These are phyloP conservation scores for Strix aluco DNA, from an alignment of 2,113 vertebrate genomes.

Conservation along the genomic window DNA sequence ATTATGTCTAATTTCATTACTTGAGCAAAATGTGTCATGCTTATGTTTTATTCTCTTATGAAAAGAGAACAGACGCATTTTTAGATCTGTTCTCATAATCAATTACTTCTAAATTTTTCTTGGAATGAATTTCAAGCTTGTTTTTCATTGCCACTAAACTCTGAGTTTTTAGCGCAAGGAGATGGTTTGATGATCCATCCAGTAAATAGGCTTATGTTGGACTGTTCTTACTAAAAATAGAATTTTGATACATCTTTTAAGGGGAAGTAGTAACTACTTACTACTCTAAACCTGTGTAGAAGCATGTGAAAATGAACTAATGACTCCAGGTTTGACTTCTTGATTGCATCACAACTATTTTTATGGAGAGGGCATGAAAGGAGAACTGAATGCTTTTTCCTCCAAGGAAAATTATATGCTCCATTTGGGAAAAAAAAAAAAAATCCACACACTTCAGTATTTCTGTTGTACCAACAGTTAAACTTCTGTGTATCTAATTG, in stretches of 20 bases:
- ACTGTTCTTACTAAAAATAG: background rate
- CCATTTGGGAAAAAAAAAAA: background rate
- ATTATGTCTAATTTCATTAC: background rate
- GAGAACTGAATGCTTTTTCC: background rate
- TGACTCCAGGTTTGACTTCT: background rate
- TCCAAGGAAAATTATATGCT: background rate
- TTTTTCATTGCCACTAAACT: background rate
- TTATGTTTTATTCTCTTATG: background rate
- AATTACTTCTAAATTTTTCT: background rate
- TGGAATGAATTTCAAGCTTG: background rate
- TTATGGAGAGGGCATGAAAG: background rate
- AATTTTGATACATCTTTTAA: background rate
- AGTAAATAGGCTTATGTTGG: background rate
- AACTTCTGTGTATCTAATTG: background rate
- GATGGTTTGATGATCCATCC: background rate
- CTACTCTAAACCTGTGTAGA: background rate
- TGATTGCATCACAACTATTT: background rate
- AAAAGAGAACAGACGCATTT: background rate
- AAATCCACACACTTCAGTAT: background rate
- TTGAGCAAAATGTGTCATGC: background rate
- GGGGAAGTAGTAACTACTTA: background rate
- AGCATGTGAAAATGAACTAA: background rate
- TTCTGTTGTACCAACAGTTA: background rate
- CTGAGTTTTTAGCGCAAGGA: background rate
- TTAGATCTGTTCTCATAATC: background rate